Percentiles rank a stretch among this genome's conserved stretches.
These are phyloP conservation scores for Bostrychus sinensis DNA, from an alignment of 2,113 vertebrate species.

Conservation along the genomic window DNA sequence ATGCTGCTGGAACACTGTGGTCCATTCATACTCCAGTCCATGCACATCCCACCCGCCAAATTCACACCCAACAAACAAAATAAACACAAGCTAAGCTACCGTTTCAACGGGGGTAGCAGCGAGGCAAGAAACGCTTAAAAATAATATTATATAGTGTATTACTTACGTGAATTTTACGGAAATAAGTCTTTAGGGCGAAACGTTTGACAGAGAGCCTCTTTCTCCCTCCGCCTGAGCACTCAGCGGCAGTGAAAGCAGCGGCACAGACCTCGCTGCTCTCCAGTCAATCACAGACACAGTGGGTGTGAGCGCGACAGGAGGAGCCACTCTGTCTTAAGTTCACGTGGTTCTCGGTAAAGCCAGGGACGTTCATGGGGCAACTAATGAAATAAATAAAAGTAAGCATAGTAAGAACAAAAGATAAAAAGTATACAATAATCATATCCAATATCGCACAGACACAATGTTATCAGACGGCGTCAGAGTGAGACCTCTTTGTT, in stretches of 20 bases:
- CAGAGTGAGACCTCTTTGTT: background rate
- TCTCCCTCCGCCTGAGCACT: background rate
- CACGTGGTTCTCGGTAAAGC: background rate
- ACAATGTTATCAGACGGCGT: background rate
- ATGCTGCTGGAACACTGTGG: constrained; percentile 1
- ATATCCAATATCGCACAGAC: background rate
- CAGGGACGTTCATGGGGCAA: background rate
- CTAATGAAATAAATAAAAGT: background rate
- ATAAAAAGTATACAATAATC: background rate
- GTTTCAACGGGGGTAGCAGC: background rate
- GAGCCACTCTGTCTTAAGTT: background rate
- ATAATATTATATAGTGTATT: background rate
- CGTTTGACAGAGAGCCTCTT: background rate
- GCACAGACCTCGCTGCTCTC: background rate
- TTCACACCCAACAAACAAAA: background rate
- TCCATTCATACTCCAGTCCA: constrained; percentile 20
- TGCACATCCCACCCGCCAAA: constrained; percentile 15
- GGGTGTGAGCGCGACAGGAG: background rate
- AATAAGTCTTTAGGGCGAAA: background rate
- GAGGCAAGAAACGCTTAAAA: background rate
- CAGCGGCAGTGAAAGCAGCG: background rate
- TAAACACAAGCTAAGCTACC: too few relatives aligned
- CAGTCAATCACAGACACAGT: constrained; percentile 5
- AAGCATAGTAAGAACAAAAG: background rate
- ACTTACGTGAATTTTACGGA: background rate